These are phyloP conservation scores for Drosophila pandora DNA, from an alignment of 1,140 invertebrate species.

Conservation along the genomic window DNA sequence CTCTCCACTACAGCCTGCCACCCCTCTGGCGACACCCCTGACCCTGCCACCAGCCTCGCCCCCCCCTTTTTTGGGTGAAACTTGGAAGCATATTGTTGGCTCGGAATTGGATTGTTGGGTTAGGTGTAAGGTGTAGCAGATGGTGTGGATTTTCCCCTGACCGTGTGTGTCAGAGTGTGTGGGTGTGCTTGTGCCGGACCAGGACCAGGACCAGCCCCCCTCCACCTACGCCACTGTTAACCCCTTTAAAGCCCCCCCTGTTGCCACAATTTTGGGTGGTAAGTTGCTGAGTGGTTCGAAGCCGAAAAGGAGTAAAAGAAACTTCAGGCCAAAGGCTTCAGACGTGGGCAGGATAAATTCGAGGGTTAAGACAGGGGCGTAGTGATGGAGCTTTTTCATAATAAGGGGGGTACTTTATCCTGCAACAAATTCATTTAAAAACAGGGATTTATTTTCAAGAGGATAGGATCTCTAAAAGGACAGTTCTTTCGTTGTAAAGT, in stretches of 20 bases:
- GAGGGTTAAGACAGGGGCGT: conserved; percentile 4
- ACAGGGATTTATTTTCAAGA: background rate
- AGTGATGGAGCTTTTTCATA: no score
- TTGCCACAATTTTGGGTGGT: conserved; percentile 28
- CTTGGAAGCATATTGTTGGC: conserved; percentile 70
- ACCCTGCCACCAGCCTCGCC: conserved; percentile 4
- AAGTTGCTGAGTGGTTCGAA: conserved; percentile 33
- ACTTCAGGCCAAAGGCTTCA: conserved; percentile 40
- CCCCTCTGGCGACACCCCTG: conserved; percentile 5
- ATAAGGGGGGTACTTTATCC: no score
- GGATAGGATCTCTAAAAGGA: no score
- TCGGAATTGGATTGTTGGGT: conserved; percentile 78
- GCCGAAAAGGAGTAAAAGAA: conserved; percentile 31
- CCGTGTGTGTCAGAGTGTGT: conserved; percentile 33
- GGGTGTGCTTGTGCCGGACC: conserved; percentile 30
- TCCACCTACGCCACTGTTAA: background rate
- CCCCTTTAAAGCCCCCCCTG: background rate
- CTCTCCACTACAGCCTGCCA: background rate
- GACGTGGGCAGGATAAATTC: conserved; percentile 39
- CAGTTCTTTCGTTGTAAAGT: no score
- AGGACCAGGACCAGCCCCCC: conserved; percentile 6
- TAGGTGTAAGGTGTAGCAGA: conserved; percentile 77
- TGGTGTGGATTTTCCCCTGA: conserved; percentile 66
- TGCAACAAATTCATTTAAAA: background rate
- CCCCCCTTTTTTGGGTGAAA: background rate